Evolutionary conservation across 2,888 invertebrate genomes (phyloP), one percentile per base, ranked within the genome.

Genomic region (Lithodes maja): DNA sequence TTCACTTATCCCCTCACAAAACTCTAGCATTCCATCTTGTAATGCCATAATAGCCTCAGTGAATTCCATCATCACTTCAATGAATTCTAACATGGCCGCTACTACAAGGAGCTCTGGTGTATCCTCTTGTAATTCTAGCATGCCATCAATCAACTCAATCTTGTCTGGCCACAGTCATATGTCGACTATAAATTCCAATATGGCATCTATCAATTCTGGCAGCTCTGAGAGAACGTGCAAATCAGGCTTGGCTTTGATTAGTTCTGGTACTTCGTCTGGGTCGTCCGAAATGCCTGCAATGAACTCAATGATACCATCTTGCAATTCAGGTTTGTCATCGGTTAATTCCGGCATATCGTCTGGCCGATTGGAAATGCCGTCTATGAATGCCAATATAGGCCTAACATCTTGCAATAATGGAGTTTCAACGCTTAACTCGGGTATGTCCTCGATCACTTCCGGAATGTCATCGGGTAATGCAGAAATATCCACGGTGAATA

Each of bases 1-100:
- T 80, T 7, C 52, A 71, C 49, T 87, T 87, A 33, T 9, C 88
- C 61, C 80, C 74, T 15, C 74, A 75, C 53, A 85, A 52, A 84
- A 54, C 7, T 52, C 69, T 71, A 17, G 71, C 17, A 71, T 71
- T 1, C 17, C 71, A 5, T 82, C 61, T 82, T 33, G 61, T 3
- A 5, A 12, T 17, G 15, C 71, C 1, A 71, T 71, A 12, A 61
- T 61, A 61, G 7, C 68, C 1, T 61, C 68, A 7, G 7, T 7
- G 1, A 61, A 61, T 61, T 61, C 68, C 15, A 15, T 15, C 68
- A 61, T 15, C 33, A 33, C 33, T 33, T 33, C 33, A 33, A 33
- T 33, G 33, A 33, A 33, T 33, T 33, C 33, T 33, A 33, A 33
- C 33, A 33, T 33, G 33, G 33, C 33, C 33, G 33, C 33, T 33